Conservation (phyloP, 2,113 vertebrate species). For the Hucho hucho region DNA sequence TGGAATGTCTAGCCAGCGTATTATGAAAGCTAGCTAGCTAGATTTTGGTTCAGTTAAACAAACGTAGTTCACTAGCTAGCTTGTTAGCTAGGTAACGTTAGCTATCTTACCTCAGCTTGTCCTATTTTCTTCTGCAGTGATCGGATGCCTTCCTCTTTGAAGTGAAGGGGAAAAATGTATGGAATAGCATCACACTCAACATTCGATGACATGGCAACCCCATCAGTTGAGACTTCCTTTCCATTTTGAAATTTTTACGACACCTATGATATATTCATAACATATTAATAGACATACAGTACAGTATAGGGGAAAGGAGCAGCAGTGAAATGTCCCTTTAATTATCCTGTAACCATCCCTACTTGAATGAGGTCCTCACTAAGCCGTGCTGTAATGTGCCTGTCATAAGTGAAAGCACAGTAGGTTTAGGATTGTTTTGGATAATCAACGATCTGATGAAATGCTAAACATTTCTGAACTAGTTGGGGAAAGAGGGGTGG, state of each 20-base stretch:
- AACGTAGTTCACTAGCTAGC: no score
- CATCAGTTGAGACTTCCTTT: no score
- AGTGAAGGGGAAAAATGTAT: no score
- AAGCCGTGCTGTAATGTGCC: constrained; percentile 39
- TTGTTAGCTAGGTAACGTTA: no score
- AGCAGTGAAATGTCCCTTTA: constrained; percentile 51
- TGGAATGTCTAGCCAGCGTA: no score
- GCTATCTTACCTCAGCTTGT: no score
- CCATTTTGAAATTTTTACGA: constrained; percentile 10
- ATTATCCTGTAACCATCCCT: constrained; percentile 42
- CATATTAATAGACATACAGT: constrained; percentile 17
- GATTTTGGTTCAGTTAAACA: no score
- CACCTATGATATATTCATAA: constrained; percentile 5
- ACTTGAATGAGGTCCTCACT: constrained; percentile 39
- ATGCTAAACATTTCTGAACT: constrained; percentile 10
- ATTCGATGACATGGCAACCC: no score
- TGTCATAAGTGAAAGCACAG: constrained; percentile 28
- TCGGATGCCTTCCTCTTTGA: no score
- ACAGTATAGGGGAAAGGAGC: constrained; percentile 26
- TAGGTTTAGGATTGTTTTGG: constrained; percentile 37
- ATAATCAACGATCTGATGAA: constrained; percentile 36
- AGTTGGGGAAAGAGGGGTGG: neutral
- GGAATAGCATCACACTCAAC: no score
- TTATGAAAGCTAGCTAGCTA: no score
- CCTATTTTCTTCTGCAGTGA: no score